Evolutionary conservation across 2,888 invertebrate genomes (phyloP), one percentile per base, ranked within the genome.

Genomic region (Campoplex nolae): DNA sequence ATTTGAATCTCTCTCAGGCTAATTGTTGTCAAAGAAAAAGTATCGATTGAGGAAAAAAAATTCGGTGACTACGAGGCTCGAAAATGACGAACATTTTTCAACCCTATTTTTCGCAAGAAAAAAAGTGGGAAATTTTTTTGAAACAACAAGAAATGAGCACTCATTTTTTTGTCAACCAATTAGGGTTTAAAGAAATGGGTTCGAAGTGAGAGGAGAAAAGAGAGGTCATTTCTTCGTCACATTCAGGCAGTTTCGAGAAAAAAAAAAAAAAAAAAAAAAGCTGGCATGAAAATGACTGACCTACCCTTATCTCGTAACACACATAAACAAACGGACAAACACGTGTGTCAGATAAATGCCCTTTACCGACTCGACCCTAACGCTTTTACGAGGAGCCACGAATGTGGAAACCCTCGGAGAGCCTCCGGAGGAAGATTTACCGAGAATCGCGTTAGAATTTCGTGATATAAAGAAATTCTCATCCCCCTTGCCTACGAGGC

Each of bases 231-330:
- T 38, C 58, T 58, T 42, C 45, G 58, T 32, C 62, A 62, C 73
- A 45, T 73, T 73, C 45, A 62, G 56, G 70, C 42, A 48, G 76
- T 58, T 58, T 51, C 68, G 58, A 68, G 75, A 71, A 82, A 82
- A 82, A 67, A 68, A 23, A 23, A 23, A 68, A 23, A 23, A 23
- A 82, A 82, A 67, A 68, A 23, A 23, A 23, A 23, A 23, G 23
- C 74, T 51, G 28, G 83, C 65, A 79, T 73, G 76, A 80, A 83
- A 86, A 86, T 83, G 71, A 86, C 86, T 86, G 86, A 86, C 86
- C 86, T 83, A 80, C 76, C 79, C 77, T 32, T 48, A 48, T 76
- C 65, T 45, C 28, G 16, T 9, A 32, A 13, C 70, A 42, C 68
- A 58, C 67, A 35, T 32, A 77, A 51, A 70, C 70, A 32, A 54